Evolutionary conservation across 2,113 vertebrate genomes (phyloP), one percentile per base, ranked within the genome.

Genomic region (Tilapia sparmanii): DNA sequence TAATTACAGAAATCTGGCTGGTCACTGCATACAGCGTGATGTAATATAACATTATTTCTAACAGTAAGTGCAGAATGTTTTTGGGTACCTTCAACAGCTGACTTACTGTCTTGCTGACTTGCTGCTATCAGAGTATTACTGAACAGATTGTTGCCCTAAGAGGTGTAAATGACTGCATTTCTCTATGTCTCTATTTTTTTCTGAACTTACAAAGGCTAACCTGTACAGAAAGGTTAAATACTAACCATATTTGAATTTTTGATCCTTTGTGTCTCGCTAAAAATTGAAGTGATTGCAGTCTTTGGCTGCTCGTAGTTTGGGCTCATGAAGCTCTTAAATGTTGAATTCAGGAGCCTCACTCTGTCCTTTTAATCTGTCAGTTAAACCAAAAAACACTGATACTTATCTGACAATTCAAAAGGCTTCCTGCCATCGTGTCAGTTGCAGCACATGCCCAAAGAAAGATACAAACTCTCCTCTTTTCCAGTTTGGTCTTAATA

Each of bases 401-500:
- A 10, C 87, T 89, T 79, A 35, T 82, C 71, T 86, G 53, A 73
- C 35, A 24, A 12, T 71, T 80, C 76, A 38, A 84, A 76, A 54
- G 79, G 63, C 15, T 19, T 29, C 45, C 53, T 19, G 16, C 31
- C 13, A 54, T 12, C 12, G 6, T 29, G n/a, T 54, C 33, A 4
- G 7, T 55, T 81, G 18, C 19, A n/a, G 33, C 33, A 38, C 8
- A 10, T 59, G 16, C 40, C 40, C 12, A 54, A 87, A 68, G 40
- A 10, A 19, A 61, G 40, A 82, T n/a, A 6, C 22, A 7, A 61
- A 83, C 47, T 80, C 42, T 33, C 29, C 59, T 68, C 53, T 76
- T 78, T n/a, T 76, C 35, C 79, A 86, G 76, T 85, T 83, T 82
- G 9, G 11, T 66, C 81, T 40, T 89, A 53, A 92, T 91, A 85